Percentiles rank a stretch among this genome's conserved stretches.
Conservation (phyloP, 2,888 invertebrate genomes). For the Philereme vetulata region DNA sequence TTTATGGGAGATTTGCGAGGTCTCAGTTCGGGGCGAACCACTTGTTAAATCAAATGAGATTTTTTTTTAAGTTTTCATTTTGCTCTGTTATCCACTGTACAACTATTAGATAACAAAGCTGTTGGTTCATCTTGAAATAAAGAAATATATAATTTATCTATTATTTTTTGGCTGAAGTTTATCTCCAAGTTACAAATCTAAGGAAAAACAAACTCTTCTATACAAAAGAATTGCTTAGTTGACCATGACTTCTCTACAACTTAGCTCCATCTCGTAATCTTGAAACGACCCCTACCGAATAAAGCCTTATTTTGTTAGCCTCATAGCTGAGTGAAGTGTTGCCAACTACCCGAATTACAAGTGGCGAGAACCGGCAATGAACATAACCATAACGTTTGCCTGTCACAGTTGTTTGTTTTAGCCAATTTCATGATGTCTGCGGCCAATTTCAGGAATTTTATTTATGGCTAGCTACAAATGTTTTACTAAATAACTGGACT, state of each 20-base stretch:
- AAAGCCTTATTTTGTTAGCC: conserved; percentile 39
- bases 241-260: conserved; percentile 28
- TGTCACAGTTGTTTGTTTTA: conserved; percentile 57
- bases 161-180: too few relatives aligned
- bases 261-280: conserved; percentile 19
- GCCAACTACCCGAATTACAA: conserved; percentile 57
- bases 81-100: too few relatives aligned
- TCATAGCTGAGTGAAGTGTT: conserved; percentile 60
- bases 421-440: conserved; percentile 53
- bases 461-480: conserved; percentile 26
- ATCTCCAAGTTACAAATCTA: too few relatives aligned
- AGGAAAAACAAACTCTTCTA: too few relatives aligned
- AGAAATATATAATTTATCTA: too few relatives aligned
- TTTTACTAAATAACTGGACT: neutral
- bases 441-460: conserved; percentile 38
- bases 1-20: too few relatives aligned
- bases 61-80: too few relatives aligned
- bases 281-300: conserved; percentile 21
- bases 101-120: too few relatives aligned
- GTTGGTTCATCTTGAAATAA: too few relatives aligned
- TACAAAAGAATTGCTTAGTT: neutral
- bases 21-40: too few relatives aligned
- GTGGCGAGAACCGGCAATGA: conserved; percentile 62
- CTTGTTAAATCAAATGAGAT: too few relatives aligned
- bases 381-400: conserved; percentile 74